Conservation (phyloP, 2,888 invertebrate species). For the Drosophila histrio region DNA sequence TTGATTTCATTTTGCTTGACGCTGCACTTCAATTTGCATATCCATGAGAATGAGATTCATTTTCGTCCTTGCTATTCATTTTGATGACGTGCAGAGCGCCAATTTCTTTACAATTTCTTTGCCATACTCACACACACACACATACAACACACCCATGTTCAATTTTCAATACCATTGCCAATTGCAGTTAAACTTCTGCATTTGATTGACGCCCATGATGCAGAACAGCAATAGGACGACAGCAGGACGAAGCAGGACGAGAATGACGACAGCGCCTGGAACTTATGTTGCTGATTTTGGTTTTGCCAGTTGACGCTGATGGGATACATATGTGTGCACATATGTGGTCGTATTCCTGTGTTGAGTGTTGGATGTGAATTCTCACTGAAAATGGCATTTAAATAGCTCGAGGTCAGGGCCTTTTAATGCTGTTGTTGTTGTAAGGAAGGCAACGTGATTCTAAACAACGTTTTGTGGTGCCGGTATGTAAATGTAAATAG, state of each 20-base stretch:
- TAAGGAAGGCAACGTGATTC: conserved; percentile 24
- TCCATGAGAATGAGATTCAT: conserved; percentile 33
- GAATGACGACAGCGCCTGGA: conserved; percentile 23
- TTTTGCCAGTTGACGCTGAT: conserved; percentile 49
- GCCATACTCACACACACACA: conserved; percentile 12
- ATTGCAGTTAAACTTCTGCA: conserved; percentile 55
- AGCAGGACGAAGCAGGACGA: conserved; percentile 1
- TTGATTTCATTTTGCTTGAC: conserved; percentile 36
- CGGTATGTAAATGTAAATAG: neutral
- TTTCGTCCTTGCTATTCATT: conserved; percentile 48
- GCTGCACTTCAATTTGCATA: conserved; percentile 65
- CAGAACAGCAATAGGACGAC: neutral
- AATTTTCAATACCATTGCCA: conserved; percentile 48
- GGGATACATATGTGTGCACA: conserved; percentile 27
- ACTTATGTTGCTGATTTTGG: conserved; percentile 47
- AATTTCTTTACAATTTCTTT: conserved; percentile 30
- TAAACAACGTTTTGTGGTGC: conserved; percentile 14
- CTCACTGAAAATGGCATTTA: conserved; percentile 39
- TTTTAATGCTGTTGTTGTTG: conserved; percentile 38
- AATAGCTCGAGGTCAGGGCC: conserved; percentile 35
- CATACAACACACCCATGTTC: conserved; percentile 3
- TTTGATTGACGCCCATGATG: conserved; percentile 55
- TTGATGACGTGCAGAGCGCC: conserved; percentile 20
- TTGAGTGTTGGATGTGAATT: neutral
- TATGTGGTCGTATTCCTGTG: neutral